Percentiles rank a stretch among this genome's conserved stretches.
These are phyloP conservation scores for Pachliopta kotzebuea DNA, from an alignment of 2,888 invertebrate genomes.

Conservation along the genomic window DNA sequence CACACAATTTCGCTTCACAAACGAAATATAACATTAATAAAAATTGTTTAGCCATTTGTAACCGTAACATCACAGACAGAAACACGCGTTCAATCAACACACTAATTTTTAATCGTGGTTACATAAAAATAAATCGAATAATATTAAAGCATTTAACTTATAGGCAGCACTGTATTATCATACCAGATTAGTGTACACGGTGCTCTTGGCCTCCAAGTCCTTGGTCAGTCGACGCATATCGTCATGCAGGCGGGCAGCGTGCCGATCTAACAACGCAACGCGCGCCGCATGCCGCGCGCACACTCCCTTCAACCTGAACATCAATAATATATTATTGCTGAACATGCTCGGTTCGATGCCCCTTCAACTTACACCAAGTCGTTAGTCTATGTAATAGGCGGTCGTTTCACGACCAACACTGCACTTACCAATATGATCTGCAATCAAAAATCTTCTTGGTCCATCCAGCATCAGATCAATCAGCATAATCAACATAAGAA, in stretches of 20 bases:
- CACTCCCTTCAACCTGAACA: conserved; percentile 56
- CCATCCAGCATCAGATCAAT: background rate
- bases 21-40: too few relatives aligned
- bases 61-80: too few relatives aligned
- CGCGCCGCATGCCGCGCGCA: conserved; percentile 62
- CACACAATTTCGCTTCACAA: too few relatives aligned
- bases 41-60: too few relatives aligned
- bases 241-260: conserved; percentile 60
- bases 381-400: too few relatives aligned
- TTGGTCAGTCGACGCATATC: conserved; percentile 67
- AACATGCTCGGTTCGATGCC: too few relatives aligned
- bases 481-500: background rate
- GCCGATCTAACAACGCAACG: conserved; percentile 63
- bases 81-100: background rate
- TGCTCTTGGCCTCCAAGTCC: conserved; percentile 50
- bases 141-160: background rate
- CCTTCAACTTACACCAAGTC: too few relatives aligned
- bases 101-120: background rate
- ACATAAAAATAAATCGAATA: background rate
- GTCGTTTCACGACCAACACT: too few relatives aligned
- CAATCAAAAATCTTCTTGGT: too few relatives aligned
- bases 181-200: conserved; percentile 49
- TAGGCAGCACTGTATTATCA: background rate
- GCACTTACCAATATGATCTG: too few relatives aligned
- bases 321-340: background rate